These are phyloP conservation scores for Nycteola revayana DNA, from an alignment of 2,888 invertebrate species.

Conservation along the genomic window DNA sequence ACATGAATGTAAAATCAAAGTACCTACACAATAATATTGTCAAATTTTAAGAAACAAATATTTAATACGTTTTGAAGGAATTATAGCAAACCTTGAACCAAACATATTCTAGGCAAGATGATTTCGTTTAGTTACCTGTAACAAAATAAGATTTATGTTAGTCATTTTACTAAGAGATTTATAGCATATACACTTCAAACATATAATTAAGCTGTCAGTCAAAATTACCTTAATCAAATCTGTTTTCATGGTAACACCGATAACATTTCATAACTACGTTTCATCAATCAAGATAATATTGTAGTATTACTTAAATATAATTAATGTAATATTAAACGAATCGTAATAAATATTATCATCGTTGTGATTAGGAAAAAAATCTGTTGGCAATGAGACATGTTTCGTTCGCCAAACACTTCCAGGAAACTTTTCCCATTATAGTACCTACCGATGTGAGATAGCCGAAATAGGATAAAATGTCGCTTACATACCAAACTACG, in stretches of 20 bases:
- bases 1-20: no score
- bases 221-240: no score
- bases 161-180: no score
- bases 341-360: slow-evolving; percentile 17
- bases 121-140: slow-evolving; percentile 56
- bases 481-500: slow-evolving; percentile 25
- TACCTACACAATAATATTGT: no score
- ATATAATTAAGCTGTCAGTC: no score
- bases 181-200: background rate
- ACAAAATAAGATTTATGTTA: slow-evolving; percentile 33
- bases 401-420: slow-evolving; percentile 39
- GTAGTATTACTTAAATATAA: no score
- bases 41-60: slow-evolving; percentile 31
- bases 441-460: slow-evolving; percentile 29
- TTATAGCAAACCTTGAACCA: slow-evolving; percentile 48
- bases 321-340: no score
- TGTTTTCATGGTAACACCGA: no score
- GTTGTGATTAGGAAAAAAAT: slow-evolving; percentile 44
- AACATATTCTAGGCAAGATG: slow-evolving; percentile 22
- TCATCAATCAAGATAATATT: no score
- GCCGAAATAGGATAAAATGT: slow-evolving; percentile 36
- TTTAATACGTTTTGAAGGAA: slow-evolving; percentile 51
- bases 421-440: slow-evolving; percentile 54
- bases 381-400: slow-evolving; percentile 41
- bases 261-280: no score